Base-by-base conservation (phyloP, 2,797 vertebrate species). In the Zalophus californianus region DNA sequence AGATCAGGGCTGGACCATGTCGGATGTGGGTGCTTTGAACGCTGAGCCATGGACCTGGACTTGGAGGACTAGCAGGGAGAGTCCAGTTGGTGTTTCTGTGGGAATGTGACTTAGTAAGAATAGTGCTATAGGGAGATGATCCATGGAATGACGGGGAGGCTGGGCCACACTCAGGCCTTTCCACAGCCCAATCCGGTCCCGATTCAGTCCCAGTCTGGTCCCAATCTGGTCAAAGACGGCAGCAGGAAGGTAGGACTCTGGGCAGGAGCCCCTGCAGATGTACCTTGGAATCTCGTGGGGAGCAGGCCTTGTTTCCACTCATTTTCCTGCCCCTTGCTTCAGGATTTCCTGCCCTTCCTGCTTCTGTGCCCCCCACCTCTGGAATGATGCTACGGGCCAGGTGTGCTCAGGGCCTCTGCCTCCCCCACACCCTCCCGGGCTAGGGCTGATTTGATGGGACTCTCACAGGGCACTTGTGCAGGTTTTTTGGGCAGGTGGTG, bases 331-430 rank as follows among this genome's bases (percentile, higher is more conserved):
- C n/a, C 58, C 10, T 41, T 12, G 10, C 32, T 35, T 5, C 13
- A 4, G 1, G 44, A 41, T 14, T 60, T 48, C 44, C 38, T 32
- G 13, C 25, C 44, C 21, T 20, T 18, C 5, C 41, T 54, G 41
- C 58, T 11, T 50, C 54, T 7, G 41, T 44, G 60, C 23, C 9
- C 7, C 2, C 44, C 1, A 0, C 10, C 48, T 16, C 32, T 27
- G 7, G 32, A 68, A 20, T 3, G 48, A 41, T 2, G 3, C 21
- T 4, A 20, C 0, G 1, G 7, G 5, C 20, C 41, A 27, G n/a
- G n/a, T 32, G 11, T 66, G 32, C 32, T 4, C 2, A 0, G 12
- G 12, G 21, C 25, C 50, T 13, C 29, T 1, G 5, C 32, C 50
- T 52, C 14, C 60, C 27, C 27, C 60, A 12, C 25, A 0, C 4